Percentiles rank a stretch among this genome's conserved stretches.
Evolutionary conservation across 2,888 invertebrate genomes (phyloP).

Genomic region (Elegia similella): DNA sequence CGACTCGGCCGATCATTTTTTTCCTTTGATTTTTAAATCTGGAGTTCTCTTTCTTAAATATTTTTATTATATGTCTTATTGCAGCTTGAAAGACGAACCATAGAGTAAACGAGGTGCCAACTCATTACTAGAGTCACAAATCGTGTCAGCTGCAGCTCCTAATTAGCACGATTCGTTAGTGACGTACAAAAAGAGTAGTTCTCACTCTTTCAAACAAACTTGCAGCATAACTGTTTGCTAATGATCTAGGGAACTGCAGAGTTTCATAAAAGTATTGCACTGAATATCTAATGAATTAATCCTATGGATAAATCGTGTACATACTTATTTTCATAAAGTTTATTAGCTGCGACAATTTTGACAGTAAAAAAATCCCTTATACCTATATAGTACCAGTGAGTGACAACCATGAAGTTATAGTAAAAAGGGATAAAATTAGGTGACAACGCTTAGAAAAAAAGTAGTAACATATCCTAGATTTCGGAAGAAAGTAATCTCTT

Average conservation of each 20-base stretch:
- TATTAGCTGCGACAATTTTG: too few relatives aligned
- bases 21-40: too few relatives aligned
- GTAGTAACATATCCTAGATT: too few relatives aligned
- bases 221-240: conserved; percentile 4
- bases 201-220: neutral
- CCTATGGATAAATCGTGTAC: neutral
- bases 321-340: neutral
- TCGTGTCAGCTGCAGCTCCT: conserved; percentile 24
- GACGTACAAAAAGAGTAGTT: conserved; percentile 12
- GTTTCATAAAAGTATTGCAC: neutral
- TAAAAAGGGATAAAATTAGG: too few relatives aligned
- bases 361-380: too few relatives aligned
- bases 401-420: too few relatives aligned
- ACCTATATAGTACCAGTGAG: too few relatives aligned
- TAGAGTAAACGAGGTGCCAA: conserved; percentile 10
- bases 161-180: conserved; percentile 26
- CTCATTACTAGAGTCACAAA: conserved; percentile 24
- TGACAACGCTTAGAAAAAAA: too few relatives aligned
- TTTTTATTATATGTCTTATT: conserved; percentile 22
- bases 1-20: too few relatives aligned
- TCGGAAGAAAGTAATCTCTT: too few relatives aligned
- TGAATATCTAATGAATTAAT: neutral
- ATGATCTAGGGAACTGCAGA: neutral
- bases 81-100: conserved; percentile 13
- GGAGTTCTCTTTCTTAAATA: too few relatives aligned